These are phyloP conservation scores for Cynoglossus semilaevis DNA, from an alignment of 2,113 vertebrate species.

Conservation along the genomic window DNA sequence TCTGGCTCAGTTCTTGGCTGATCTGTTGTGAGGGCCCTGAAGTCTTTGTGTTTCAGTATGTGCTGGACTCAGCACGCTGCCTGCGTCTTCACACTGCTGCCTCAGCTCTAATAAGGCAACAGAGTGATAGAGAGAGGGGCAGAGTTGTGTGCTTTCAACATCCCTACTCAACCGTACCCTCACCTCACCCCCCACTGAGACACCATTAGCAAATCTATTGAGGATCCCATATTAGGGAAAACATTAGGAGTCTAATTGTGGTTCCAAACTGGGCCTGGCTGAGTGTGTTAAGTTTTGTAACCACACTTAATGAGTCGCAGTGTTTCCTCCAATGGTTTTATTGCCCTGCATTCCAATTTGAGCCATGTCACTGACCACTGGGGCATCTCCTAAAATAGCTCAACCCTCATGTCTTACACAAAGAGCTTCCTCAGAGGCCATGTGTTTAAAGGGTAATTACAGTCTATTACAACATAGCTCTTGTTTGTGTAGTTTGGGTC, in stretches of 20 bases:
- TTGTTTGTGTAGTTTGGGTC: not conserved
- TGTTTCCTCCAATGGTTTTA: slow-evolving; percentile 58
- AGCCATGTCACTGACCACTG: slow-evolving; percentile 62
- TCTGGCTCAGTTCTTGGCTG: slow-evolving; percentile 44
- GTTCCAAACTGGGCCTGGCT: slow-evolving; percentile 47
- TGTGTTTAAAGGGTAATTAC: slow-evolving; percentile 23
- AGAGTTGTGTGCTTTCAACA: slow-evolving; percentile 69
- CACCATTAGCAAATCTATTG: slow-evolving; percentile 63
- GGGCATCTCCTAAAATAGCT: slow-evolving; percentile 58
- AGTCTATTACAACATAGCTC: not conserved
- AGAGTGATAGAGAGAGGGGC: slow-evolving; percentile 66
- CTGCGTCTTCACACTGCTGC: slow-evolving; percentile 73
- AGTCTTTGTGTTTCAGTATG: slow-evolving; percentile 70
- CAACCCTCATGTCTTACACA: slow-evolving; percentile 43
- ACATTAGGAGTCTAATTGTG: slow-evolving; percentile 68
- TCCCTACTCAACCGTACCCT: slow-evolving; percentile 60
- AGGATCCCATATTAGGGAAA: slow-evolving; percentile 63
- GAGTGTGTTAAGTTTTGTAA: slow-evolving; percentile 59
- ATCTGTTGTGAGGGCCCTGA: slow-evolving; percentile 57
- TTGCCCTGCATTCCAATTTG: slow-evolving; percentile 65
- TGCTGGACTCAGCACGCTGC: slow-evolving; percentile 77
- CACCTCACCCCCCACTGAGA: slow-evolving; percentile 53
- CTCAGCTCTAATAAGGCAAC: slow-evolving; percentile 75
- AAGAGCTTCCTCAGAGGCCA: slow-evolving; percentile 17
- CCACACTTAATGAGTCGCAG: slow-evolving; percentile 59